Evolutionary conservation across 2,113 vertebrate species (phyloP).

Genomic region (Odontophorus gujanensis): DNA sequence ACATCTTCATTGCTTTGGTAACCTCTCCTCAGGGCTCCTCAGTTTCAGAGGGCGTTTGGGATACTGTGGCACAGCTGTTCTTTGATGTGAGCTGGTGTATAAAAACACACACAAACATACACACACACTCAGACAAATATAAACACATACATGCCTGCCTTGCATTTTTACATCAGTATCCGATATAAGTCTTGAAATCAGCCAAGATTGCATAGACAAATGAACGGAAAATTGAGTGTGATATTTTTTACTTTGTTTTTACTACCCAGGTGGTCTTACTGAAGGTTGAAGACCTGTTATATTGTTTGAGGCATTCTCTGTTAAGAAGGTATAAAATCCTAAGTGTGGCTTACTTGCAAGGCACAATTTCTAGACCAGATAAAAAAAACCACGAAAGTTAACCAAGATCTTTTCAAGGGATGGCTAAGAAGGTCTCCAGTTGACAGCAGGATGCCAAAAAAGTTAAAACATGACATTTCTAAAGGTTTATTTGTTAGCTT

Average conservation of each 20-base stretch:
- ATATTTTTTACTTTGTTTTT: not conserved
- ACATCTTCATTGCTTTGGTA: not conserved
- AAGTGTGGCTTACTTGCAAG: not conserved
- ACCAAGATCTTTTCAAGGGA: not conserved
- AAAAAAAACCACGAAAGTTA: not conserved
- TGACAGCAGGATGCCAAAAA: not conserved
- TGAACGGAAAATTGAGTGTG: not conserved
- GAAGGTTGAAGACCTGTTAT: not conserved
- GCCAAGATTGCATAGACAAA: not conserved
- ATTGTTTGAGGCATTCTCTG: not conserved
- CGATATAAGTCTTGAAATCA: not conserved
- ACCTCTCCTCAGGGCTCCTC: not conserved
- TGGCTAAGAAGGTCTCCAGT: not conserved
- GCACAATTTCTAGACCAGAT: not conserved
- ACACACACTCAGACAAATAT: not conserved
- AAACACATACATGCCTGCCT: rapidly evolving
- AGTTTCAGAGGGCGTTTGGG: not conserved
- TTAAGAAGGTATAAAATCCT: not conserved
- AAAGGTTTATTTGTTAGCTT: not conserved
- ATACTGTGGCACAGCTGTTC: not conserved
- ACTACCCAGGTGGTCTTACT: not conserved
- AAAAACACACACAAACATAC: not conserved
- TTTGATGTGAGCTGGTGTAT: not conserved
- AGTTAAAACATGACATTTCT: not conserved
- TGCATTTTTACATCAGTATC: not conserved